Conservation (phyloP, 2,797 vertebrate genomes). For the Sciaenops ocellatus region DNA sequence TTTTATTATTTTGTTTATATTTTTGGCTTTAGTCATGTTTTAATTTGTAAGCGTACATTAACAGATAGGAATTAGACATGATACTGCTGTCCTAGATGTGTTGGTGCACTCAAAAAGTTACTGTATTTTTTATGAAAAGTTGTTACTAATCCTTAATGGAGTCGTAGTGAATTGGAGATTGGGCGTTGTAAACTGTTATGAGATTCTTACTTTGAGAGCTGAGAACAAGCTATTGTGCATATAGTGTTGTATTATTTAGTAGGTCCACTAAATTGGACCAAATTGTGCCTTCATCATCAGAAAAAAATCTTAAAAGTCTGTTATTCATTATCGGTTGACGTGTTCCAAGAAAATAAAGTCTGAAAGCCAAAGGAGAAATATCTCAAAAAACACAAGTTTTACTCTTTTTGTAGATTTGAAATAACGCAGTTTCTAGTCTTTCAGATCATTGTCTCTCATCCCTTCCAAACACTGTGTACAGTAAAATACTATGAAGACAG, state of each 20-base stretch:
- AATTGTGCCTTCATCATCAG: constrained; percentile 22
- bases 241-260: not conserved
- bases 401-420: not conserved
- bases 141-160: not conserved
- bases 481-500: not conserved
- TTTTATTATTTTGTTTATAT: not conserved
- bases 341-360: constrained; percentile 20
- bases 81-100: not conserved
- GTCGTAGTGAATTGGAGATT: not conserved
- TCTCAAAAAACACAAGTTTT: constrained; percentile 7
- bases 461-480: not conserved
- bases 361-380: not conserved
- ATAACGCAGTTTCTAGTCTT: not conserved
- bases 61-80: not conserved
- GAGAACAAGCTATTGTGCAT: not conserved
- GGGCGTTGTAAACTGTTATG: not conserved
- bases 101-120: not conserved
- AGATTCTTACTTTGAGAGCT: not conserved
- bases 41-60: not conserved
- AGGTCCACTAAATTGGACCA: constrained; percentile 17
- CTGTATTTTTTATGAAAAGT: not conserved
- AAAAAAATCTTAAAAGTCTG: constrained; percentile 29
- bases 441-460: not conserved
- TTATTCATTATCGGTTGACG: constrained; percentile 22
- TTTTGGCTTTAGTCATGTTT: not conserved